phyloP scores from a whole-genome alignment of 2,113 vertebrate genomes.

The Pseudolaguvia tuberculata region DNA sequence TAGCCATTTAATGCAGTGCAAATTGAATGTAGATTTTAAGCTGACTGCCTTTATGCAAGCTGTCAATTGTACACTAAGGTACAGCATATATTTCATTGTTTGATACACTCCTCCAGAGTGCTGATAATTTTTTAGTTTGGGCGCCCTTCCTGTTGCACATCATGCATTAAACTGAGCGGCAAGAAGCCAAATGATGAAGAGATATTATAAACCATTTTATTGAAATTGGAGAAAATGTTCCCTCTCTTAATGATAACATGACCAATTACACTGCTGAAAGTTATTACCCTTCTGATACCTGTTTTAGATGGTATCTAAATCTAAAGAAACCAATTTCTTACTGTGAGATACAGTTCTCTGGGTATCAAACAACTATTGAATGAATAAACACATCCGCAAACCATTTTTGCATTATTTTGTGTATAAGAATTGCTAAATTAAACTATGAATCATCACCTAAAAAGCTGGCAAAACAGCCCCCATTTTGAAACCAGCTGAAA shows the following conservation, averaged over 20 bases:
- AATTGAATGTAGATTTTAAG: conserved; percentile 30
- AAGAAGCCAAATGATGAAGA: conserved; percentile 1
- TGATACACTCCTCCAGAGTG: background rate
- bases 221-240: background rate
- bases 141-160: background rate
- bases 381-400: background rate
- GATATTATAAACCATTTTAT: background rate
- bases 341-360: background rate
- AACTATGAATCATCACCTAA: too few relatives aligned
- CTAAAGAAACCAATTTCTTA: background rate
- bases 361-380: too few relatives aligned
- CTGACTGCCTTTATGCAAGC: conserved; percentile 4
- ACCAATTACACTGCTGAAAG: conserved; percentile 1
- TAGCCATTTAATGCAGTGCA: background rate
- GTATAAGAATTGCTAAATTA: too few relatives aligned
- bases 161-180: background rate
- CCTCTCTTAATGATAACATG: conserved; percentile 2
- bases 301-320: conserved; percentile 17
- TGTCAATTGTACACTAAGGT: background rate
- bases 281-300: background rate
- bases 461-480: too few relatives aligned
- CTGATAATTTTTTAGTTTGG: background rate
- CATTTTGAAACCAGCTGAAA: too few relatives aligned
- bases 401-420: background rate
- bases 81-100: background rate